These are phyloP conservation scores for Scylla paramamosain DNA, from an alignment of 1,140 invertebrate genomes.

Conservation along the genomic window DNA sequence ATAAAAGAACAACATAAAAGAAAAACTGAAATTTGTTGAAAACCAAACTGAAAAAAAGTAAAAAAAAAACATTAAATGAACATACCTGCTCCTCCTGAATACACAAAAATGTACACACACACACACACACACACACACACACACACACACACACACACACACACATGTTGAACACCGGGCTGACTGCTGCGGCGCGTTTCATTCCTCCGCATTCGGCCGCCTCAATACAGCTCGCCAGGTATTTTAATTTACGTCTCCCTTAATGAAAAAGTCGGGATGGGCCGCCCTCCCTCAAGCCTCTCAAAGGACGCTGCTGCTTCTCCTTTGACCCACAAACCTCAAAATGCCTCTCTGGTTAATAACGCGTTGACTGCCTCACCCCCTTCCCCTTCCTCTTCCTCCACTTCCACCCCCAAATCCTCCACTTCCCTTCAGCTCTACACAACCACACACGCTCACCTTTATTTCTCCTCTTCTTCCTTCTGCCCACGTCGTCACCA, in stretches of 20 bases:
- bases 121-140: too few relatives aligned
- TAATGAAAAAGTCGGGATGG: slow-evolving; percentile 5
- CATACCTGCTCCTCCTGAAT: background rate
- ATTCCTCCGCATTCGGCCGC: background rate
- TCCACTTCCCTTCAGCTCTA: too few relatives aligned
- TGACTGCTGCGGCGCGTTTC: background rate
- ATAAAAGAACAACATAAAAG: background rate
- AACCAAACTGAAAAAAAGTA: background rate
- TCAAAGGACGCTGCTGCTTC: background rate
- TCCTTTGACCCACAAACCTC: background rate
- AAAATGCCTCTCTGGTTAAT: background rate
- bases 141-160: too few relatives aligned
- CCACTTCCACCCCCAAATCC: background rate
- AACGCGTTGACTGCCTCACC: background rate
- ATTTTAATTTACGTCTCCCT: slow-evolving; percentile 36
- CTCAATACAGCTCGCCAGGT: background rate
- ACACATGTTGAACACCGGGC: too few relatives aligned
- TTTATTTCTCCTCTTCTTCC: too few relatives aligned
- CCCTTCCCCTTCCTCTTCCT: background rate
- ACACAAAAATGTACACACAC: too few relatives aligned
- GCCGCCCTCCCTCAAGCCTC: slow-evolving; percentile 15
- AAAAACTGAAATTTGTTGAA: background rate
- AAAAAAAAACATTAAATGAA: background rate
- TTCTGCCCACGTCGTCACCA: too few relatives aligned
- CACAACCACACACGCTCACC: too few relatives aligned